Evolutionary conservation across 2,113 vertebrate species (phyloP), one percentile per base, ranked within the genome.

Genomic region (Vicugna pacos): DNA sequence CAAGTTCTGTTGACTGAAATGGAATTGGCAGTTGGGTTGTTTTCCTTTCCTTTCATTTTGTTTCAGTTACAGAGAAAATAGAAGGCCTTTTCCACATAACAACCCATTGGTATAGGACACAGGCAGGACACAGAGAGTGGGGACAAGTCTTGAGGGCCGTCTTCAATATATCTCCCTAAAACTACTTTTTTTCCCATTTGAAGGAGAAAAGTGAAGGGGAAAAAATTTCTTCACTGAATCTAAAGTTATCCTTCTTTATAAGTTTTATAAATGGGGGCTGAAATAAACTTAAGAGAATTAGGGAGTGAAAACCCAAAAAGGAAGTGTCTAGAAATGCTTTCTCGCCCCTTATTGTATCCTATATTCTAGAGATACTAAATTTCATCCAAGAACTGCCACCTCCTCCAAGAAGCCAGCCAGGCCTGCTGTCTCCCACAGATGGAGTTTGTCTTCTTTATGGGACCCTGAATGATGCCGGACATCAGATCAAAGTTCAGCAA

Each of bases 101-200:
- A 11, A 54, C 65, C 32, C n/a, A 13, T 35, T 6, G 19, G 56
- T 79, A 62, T 8, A 13, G 54, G 38, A 77, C 17, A 72, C 11
- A 7, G 35, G 60, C 1, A 0, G 42, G 13, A 5, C 0, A 2
- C 24, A 15, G 3, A 9, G 30, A 7, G 9, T 15, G 16, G 42
- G 14, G 46, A 28, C 1, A 6, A 56, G 52, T 64, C 60, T 77
- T 20, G 26, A 42, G 0, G 35, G 15, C 24, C 26, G 7, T n/a
- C 85, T 58, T 94, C 56, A 65, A n/a, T 22, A 12, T 12, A 38
- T 6, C 65, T 52, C 72, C 50, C 15, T 5, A 2, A 26, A 58
- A 52, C 20, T 19, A 14, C 11, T 56, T n/a, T 35, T 52, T 65
- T 58, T 65, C 48, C 62, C 8, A 11, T 30, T 30, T 4, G 22